Conservation (phyloP, 2,797 vertebrate species). For the Chiroxiphia lanceolata region DNA sequence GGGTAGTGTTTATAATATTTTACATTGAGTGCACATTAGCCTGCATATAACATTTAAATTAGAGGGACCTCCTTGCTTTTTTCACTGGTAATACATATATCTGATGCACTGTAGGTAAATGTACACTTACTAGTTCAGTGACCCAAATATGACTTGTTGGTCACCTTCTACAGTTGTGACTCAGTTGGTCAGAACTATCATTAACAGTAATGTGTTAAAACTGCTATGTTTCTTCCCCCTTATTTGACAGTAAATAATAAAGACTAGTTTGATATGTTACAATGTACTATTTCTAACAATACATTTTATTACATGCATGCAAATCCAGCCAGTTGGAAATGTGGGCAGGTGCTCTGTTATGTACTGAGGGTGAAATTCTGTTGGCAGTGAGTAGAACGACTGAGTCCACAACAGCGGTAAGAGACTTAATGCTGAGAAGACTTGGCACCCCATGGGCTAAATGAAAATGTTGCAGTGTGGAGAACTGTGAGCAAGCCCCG, state of each 20-base stretch:
- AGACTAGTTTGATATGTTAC: background rate
- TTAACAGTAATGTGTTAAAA: slow-evolving; percentile 6
- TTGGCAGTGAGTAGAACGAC: background rate
- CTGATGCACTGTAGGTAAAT: slow-evolving; percentile 59
- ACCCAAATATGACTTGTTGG: slow-evolving; percentile 11
- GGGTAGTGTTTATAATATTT: slow-evolving; percentile 61
- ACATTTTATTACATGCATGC: background rate
- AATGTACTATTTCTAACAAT: background rate
- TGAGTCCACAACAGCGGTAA: background rate
- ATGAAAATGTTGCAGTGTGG: background rate
- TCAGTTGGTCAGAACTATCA: background rate
- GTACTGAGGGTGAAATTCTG: background rate
- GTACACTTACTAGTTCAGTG: slow-evolving; percentile 37
- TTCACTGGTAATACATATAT: slow-evolving; percentile 34
- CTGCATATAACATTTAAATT: slow-evolving; percentile 65
- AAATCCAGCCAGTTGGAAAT: background rate
- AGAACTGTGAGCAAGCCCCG: background rate
- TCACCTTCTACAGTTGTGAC: background rate
- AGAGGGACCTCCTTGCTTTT: slow-evolving; percentile 44
- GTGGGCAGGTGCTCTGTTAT: background rate
- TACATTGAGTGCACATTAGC: slow-evolving; percentile 68
- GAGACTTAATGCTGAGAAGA: background rate
- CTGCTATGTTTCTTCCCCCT: background rate
- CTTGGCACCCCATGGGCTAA: background rate
- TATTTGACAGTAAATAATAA: background rate